Evolutionary conservation across 2,888 invertebrate species (phyloP).

Genomic region (Spisula solida): DNA sequence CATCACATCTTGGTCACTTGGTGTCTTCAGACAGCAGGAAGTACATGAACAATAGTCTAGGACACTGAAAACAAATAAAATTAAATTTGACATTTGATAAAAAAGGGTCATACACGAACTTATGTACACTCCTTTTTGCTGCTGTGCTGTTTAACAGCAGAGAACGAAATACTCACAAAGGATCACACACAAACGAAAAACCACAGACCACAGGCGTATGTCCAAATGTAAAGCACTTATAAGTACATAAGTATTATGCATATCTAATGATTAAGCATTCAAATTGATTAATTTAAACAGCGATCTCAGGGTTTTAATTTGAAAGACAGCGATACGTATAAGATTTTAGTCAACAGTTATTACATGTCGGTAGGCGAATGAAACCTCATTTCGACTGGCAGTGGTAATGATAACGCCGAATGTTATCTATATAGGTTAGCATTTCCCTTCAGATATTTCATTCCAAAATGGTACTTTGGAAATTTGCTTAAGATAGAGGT

Average conservation of each 20-base stretch:
- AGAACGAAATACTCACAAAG: neutral
- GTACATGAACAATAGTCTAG: no score
- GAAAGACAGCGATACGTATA: conserved; percentile 9
- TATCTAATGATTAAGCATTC: neutral
- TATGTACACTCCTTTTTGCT: neutral
- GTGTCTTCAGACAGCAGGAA: no score
- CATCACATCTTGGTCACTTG: no score
- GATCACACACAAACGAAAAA: neutral
- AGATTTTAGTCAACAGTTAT: conserved; percentile 2
- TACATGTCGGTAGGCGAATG: conserved; percentile 40
- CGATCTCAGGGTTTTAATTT: neutral
- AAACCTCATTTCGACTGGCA: conserved; percentile 36
- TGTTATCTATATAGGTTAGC: conserved; percentile 52
- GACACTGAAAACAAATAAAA: no score
- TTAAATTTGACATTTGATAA: no score
- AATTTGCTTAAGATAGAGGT: conserved; percentile 46
- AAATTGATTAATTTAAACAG: neutral
- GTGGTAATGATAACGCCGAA: conserved; percentile 44
- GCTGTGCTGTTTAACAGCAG: neutral
- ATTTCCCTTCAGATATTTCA: conserved; percentile 41
- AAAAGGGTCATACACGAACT: neutral
- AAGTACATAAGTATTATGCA: neutral
- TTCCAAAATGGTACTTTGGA: conserved; percentile 53
- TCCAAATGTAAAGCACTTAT: neutral
- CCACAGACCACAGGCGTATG: neutral